Evolutionary conservation across 1,140 invertebrate species (phyloP).

Genomic region (Charaxes varanes): DNA sequence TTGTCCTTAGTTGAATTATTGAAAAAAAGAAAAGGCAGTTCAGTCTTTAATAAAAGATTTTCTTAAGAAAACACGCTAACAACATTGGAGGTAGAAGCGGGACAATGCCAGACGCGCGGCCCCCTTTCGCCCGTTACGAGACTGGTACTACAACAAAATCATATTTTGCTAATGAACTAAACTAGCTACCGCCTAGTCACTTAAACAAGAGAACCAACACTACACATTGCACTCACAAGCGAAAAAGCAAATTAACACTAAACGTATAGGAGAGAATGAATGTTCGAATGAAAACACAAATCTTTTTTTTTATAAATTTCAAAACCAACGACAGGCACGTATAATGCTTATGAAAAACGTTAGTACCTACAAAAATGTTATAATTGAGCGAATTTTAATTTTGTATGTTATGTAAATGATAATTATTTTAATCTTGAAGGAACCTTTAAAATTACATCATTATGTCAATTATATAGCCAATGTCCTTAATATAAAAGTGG

Average conservation of each 20-base stretch:
- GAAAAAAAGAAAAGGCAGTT: no score
- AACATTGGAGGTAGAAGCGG: constrained; percentile 13
- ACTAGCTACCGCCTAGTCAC: neutral
- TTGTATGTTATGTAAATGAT: neutral
- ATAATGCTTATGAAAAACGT: neutral
- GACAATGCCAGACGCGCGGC: constrained; percentile 13
- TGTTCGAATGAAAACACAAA: no score
- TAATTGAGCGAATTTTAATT: neutral
- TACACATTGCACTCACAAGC: constrained; percentile 11
- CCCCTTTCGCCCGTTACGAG: constrained; percentile 37
- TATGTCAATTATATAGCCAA: neutral
- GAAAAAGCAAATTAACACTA: constrained; percentile 8
- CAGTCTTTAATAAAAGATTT: no score
- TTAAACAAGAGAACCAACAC: neutral
- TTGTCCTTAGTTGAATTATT: no score
- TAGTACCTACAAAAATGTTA: constrained; percentile 2
- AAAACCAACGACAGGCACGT: no score
- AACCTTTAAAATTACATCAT: constrained; percentile 10
- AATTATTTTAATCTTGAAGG: constrained; percentile 21
- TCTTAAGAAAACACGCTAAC: no score
- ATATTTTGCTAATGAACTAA: constrained; percentile 1
- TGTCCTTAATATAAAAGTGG: no score
- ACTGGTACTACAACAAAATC: constrained; percentile 4
- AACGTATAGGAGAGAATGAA: constrained; percentile 3
- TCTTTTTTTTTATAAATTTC: no score